These are phyloP conservation scores for Ctenicera cuprea DNA, from an alignment of 2,888 invertebrate genomes.

Conservation along the genomic window DNA sequence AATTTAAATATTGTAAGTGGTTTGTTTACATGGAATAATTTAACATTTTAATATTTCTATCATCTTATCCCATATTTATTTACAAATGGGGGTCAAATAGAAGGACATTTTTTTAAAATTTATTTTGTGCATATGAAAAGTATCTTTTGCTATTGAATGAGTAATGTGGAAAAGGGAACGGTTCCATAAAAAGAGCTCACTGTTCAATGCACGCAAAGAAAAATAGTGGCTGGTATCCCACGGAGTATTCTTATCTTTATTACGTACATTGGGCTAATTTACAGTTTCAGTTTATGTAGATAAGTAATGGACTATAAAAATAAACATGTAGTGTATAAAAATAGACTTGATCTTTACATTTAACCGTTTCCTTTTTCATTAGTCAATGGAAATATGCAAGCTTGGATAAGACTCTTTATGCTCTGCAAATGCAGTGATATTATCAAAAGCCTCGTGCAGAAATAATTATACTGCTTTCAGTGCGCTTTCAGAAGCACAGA, in stretches of 20 bases:
- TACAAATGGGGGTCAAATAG: not conserved
- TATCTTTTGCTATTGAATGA: not conserved
- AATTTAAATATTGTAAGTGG: too few species aligned
- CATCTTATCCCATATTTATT: not conserved
- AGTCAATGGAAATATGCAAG: constrained; percentile 22
- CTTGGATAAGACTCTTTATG: constrained; percentile 27
- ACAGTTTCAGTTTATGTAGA: constrained; percentile 40
- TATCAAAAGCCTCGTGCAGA: constrained; percentile 20
- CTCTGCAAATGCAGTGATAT: constrained; percentile 20
- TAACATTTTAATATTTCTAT: too few species aligned
- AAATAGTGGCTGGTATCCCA: constrained; percentile 19
- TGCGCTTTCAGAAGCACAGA: too few species aligned
- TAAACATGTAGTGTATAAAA: constrained; percentile 38
- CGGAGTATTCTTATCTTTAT: constrained; percentile 47
- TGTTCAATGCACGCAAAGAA: constrained; percentile 29
- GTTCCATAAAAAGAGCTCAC: not conserved
- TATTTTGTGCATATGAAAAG: not conserved
- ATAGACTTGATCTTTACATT: constrained; percentile 41
- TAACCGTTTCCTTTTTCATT: not conserved
- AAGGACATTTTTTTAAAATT: not conserved
- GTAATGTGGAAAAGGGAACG: not conserved
- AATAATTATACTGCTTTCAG: constrained; percentile 15
- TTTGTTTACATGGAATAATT: too few species aligned
- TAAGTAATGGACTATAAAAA: constrained; percentile 44
- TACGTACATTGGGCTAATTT: constrained; percentile 43